These are phyloP conservation scores for Pristionchus entomophagus DNA, from an alignment of 2,888 invertebrate species.

Conservation along the genomic window DNA sequence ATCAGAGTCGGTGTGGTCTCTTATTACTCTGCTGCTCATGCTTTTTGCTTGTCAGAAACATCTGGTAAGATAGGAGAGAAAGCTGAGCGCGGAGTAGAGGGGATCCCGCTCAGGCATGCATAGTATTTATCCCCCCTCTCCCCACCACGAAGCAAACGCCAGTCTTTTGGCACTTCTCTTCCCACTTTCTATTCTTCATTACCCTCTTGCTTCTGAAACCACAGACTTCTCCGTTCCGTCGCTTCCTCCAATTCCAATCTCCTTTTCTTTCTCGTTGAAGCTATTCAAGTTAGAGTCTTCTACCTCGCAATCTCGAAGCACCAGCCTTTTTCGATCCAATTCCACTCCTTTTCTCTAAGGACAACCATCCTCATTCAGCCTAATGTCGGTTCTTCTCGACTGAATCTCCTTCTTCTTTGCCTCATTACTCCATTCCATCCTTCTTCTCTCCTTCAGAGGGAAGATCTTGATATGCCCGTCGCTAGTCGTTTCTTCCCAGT, in stretches of 20 bases:
- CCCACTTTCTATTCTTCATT: too few species aligned
- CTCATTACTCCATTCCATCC: constrained; percentile 3
- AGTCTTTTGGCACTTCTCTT: too few species aligned
- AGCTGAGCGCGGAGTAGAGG: neutral
- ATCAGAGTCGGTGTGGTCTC: constrained; percentile 7
- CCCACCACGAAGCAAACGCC: too few species aligned
- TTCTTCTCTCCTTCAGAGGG: neutral
- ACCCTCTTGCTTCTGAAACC: neutral
- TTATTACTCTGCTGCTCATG: neutral
- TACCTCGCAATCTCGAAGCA: constrained; percentile 10
- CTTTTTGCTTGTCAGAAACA: constrained; percentile 22
- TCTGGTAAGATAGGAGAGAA: neutral
- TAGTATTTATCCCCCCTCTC: neutral
- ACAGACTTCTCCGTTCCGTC: neutral
- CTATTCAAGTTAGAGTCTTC: constrained; percentile 23
- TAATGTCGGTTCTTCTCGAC: neutral
- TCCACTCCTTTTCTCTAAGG: neutral
- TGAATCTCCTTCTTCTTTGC: constrained; percentile 5
- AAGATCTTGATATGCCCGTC: neutral
- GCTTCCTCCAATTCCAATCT: neutral
- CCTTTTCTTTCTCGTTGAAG: neutral
- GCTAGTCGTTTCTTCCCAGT: too few species aligned
- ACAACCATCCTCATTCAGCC: neutral
- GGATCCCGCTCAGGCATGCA: neutral
- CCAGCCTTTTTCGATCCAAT: constrained; percentile 6